These are phyloP conservation scores for Aphodius granarius DNA, from an alignment of 2,888 invertebrate genomes.

Conservation along the genomic window DNA sequence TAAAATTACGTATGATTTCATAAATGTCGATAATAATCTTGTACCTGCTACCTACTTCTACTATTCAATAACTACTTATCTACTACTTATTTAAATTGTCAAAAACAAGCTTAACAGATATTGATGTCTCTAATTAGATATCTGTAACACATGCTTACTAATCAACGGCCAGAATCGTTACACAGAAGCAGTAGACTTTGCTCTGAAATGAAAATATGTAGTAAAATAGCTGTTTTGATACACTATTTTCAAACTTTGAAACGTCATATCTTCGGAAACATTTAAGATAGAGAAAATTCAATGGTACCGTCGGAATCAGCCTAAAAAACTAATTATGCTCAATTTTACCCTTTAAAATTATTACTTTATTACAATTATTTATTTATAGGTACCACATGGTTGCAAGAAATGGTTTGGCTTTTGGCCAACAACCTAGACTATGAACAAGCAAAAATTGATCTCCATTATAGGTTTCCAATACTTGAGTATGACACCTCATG, in stretches of 20 bases:
- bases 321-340: not conserved
- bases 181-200: too few relatives aligned
- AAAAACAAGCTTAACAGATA: too few relatives aligned
- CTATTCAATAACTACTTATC: not conserved
- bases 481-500: conserved; percentile 57
- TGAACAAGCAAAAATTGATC: conserved; percentile 56
- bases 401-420: conserved; percentile 71
- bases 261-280: too few relatives aligned
- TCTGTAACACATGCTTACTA: too few relatives aligned
- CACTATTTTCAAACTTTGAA: too few relatives aligned
- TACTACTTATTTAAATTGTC: not conserved
- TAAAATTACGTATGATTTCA: not conserved
- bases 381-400: conserved; percentile 68
- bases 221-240: too few relatives aligned
- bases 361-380: not conserved
- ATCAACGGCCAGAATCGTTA: too few relatives aligned
- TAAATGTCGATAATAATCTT: not conserved
- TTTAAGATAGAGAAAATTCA: too few relatives aligned
- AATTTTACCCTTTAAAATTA: not conserved
- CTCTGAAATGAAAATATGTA: too few relatives aligned
- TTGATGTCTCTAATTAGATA: too few relatives aligned
- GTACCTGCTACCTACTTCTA: too few relatives aligned
- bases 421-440: conserved; percentile 63
- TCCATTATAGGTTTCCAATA: conserved; percentile 70
- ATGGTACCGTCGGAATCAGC: too few relatives aligned